Evolutionary conservation across 2,888 invertebrate species (phyloP).

Genomic region (Apamea monoglypha): DNA sequence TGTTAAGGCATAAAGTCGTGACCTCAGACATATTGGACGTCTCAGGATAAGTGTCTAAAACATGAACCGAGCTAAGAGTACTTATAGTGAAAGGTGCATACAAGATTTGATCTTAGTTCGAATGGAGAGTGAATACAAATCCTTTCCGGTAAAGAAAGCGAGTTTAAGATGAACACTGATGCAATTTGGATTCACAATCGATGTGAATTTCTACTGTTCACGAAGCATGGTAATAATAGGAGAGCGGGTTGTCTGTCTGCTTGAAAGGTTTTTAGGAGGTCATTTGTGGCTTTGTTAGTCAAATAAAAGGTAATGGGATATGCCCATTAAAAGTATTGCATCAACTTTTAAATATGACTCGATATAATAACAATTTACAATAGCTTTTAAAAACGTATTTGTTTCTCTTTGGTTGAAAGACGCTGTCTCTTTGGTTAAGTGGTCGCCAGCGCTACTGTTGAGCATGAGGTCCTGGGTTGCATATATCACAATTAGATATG

Average conservation of each 20-base stretch:
- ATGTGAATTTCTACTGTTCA: conserved; percentile 21
- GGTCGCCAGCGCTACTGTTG: no score
- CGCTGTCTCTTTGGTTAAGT: no score
- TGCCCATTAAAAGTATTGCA: conserved; percentile 7
- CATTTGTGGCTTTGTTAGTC: not conserved
- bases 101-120: conserved; percentile 58
- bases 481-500: no score
- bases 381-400: conserved; percentile 10
- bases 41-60: conserved; percentile 5
- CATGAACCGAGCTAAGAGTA: conserved; percentile 3
- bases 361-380: conserved; percentile 1
- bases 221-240: conserved; percentile 11
- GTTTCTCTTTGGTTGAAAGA: not conserved
- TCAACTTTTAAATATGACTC: not conserved
- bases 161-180: conserved; percentile 45
- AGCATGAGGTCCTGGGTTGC: no score
- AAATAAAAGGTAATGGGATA: not conserved
- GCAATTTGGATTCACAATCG: conserved; percentile 44
- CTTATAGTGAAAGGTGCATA: conserved; percentile 53
- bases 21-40: conserved; percentile 23
- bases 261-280: not conserved
- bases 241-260: not conserved
- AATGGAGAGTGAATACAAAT: conserved; percentile 61
- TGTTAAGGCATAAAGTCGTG: conserved; percentile 6
- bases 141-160: conserved; percentile 62